phyloP scores from a whole-genome alignment of 2,113 vertebrate species.

The Labeo catla region DNA sequence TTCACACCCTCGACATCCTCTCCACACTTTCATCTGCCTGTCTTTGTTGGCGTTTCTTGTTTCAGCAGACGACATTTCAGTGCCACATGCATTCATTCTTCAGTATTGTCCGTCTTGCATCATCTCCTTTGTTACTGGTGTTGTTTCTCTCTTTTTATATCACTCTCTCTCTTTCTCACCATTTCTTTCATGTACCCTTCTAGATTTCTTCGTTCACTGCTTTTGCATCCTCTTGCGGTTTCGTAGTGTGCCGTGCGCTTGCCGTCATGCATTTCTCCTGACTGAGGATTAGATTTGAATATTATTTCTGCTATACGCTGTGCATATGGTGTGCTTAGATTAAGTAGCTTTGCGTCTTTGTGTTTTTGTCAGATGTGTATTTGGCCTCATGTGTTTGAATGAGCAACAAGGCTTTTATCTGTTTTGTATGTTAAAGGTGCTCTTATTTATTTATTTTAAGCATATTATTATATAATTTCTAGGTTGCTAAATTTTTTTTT shows the following conservation, averaged over 20 bases:
- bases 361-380: background rate
- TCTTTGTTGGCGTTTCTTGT: background rate
- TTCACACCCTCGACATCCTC: constrained; percentile 20
- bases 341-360: background rate
- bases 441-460: background rate
- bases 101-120: background rate
- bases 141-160: background rate
- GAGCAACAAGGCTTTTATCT: background rate
- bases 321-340: background rate
- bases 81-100: background rate
- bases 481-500: background rate
- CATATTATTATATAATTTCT: background rate
- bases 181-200: background rate
- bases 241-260: background rate
- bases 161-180: background rate
- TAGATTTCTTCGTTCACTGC: background rate
- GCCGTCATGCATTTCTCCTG: background rate
- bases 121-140: background rate
- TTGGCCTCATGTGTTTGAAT: constrained; percentile 1
- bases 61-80: background rate
- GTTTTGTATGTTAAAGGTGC: background rate
- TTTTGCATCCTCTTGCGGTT: background rate
- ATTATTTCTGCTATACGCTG: background rate
- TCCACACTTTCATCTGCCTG: background rate
- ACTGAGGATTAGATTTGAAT: constrained; percentile 2